phyloP scores from a whole-genome alignment of 2,113 vertebrate genomes.

The Syngnathus scovelli region DNA sequence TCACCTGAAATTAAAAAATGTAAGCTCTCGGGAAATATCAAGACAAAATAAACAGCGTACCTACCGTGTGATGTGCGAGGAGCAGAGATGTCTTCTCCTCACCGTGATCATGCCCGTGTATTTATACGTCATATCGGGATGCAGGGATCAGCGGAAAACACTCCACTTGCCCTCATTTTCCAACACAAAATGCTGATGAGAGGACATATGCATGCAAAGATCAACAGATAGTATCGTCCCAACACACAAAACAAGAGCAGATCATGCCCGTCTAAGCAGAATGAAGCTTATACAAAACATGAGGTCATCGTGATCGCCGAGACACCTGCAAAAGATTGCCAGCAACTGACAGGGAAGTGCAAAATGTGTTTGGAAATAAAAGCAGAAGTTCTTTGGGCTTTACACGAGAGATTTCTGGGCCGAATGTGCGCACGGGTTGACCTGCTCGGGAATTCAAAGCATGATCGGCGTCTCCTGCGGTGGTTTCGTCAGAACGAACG shows the following conservation, averaged over 20 bases:
- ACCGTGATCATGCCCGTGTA: conserved; percentile 46
- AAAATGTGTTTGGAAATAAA: too few species aligned
- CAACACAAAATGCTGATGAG: not conserved
- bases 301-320: not conserved
- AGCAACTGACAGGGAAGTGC: too few species aligned
- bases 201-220: not conserved
- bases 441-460: not conserved
- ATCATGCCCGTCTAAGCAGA: not conserved
- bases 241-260: not conserved
- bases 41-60: not conserved
- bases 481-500: not conserved
- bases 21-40: not conserved
- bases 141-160: conserved; percentile 73
- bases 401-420: too few species aligned
- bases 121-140: conserved; percentile 43
- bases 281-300: conserved; percentile 1
- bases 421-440: not conserved
- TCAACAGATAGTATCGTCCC: not conserved
- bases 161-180: conserved; percentile 22
- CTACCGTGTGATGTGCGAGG: not conserved
- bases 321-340: not conserved
- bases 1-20: conserved; percentile 31
- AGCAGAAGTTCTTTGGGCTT: too few species aligned
- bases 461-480: not conserved
- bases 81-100: conserved; percentile 16